phyloP scores from a whole-genome alignment of 2,888 invertebrate genomes.

The Danaus chrysippus region DNA sequence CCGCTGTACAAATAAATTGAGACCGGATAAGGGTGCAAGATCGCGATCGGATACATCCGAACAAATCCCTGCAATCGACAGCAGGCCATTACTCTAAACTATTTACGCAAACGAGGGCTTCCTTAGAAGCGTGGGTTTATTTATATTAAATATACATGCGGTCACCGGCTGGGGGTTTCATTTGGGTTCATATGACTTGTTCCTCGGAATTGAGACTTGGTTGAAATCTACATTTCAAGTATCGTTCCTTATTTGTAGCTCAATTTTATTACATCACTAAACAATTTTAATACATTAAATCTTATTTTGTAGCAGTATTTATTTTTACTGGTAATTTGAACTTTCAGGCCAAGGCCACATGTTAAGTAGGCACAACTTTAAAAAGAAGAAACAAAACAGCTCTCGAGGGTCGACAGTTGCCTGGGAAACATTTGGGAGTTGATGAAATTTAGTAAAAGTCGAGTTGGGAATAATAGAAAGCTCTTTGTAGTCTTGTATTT shows the following conservation, averaged over 20 bases:
- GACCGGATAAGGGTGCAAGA: constrained; percentile 23
- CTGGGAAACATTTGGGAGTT: constrained; percentile 20
- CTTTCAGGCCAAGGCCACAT: not conserved
- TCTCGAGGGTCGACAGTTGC: constrained; percentile 13
- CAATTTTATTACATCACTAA: too few species aligned
- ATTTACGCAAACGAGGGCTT: constrained; percentile 37
- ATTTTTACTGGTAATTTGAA: not conserved
- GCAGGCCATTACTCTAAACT: constrained; percentile 16
- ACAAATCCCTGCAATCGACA: constrained; percentile 29
- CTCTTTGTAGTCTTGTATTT: constrained; percentile 14
- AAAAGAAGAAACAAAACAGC: not conserved
- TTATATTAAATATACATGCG: constrained; percentile 37
- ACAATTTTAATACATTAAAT: too few species aligned
- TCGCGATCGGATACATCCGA: constrained; percentile 25
- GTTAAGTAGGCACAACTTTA: not conserved
- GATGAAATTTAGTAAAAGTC: constrained; percentile 23
- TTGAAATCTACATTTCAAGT: not conserved
- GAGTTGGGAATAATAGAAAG: constrained; percentile 24
- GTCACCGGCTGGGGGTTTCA: constrained; percentile 35
- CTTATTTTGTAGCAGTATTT: too few species aligned
- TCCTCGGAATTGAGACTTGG: not conserved
- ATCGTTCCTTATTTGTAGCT: not conserved
- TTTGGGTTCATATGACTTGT: constrained; percentile 26
- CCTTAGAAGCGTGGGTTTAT: constrained; percentile 30
- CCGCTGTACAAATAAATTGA: constrained; percentile 24